Base-by-base conservation (phyloP, 2,113 vertebrate genomes). In the Rhinopomastus cyanomelas region DNA sequence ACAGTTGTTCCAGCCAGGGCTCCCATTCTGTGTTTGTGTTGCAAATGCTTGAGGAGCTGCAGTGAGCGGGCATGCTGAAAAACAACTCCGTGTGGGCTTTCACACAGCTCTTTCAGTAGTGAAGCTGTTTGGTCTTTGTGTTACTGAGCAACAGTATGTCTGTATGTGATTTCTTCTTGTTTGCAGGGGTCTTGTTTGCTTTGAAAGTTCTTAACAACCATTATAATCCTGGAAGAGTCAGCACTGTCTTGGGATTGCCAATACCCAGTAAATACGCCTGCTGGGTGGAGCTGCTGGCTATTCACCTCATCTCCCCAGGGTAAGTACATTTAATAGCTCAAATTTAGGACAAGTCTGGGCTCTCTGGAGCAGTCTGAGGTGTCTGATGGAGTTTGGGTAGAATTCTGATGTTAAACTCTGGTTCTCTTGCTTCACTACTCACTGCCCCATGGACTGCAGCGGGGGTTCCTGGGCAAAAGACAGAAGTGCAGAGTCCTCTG, bases 201-300 rank as follows among this genome's bases (percentile, higher is more conserved):
- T 97, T 99, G 96, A 99, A 99, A 96, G 99, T 99, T 86, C 97
- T 99, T 60, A 98, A 94, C 94, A 99, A 99, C 96, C 90, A 99
- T 92, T 98, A 98, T 89, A 94, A 98, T 69, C 98, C 98, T 6
- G 98, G 99, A 81, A 97, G 97, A 37, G 94, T 97, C 66, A 98
- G 96, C 74, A 97, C 73, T 22, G 56, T 99, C 81, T 65, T 99
- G 97, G 98, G 98, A 16, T n/a, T 98, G 25, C 96, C 80, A 3
- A 96, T 99, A 48, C 60, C 98, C 81, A 99, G 97, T 91, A 97
- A 88, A 96, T 98, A 98, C 7, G 97, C 98, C 32, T 99, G 99
- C 93, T 99, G 99, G 99, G 97, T 96, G 34, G 99, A 99, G 95
- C 97, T 99, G 51, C 80, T 99, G 81, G 97, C 98, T 21, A 99